Conservation (phyloP, 2,888 invertebrate genomes). For the Camptogramma bilineatum region DNA sequence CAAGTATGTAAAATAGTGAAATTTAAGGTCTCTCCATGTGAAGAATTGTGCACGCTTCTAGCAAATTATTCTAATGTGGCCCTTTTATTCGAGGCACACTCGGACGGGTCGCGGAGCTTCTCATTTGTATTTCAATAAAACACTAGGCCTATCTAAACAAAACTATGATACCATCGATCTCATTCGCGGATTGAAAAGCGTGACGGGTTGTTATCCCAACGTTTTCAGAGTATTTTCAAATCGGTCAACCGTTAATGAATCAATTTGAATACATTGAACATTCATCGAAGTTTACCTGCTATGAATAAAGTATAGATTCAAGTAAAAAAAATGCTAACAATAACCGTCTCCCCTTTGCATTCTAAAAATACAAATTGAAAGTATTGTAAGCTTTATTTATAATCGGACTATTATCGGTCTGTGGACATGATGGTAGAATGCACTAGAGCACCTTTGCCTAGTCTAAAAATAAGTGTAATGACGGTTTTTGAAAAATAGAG, state of each 20-base stretch:
- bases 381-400: too few species aligned
- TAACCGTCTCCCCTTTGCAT: slow-evolving; percentile 54
- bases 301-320: slow-evolving; percentile 56
- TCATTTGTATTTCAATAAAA: slow-evolving; percentile 85
- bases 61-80: slow-evolving; percentile 84
- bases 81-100: slow-evolving; percentile 84
- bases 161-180: slow-evolving; percentile 60
- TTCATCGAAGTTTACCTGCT: slow-evolving; percentile 68
- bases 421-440: too few species aligned
- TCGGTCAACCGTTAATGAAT: slow-evolving; percentile 73
- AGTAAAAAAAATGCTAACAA: slow-evolving; percentile 69
- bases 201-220: slow-evolving; percentile 63
- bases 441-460: too few species aligned
- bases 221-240: slow-evolving; percentile 66
- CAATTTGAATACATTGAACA: slow-evolving; percentile 77
- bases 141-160: slow-evolving; percentile 83
- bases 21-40: slow-evolving; percentile 85
- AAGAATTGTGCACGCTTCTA: slow-evolving; percentile 82
- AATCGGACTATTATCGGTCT: too few species aligned
- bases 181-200: slow-evolving; percentile 51
- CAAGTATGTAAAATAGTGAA: slow-evolving; percentile 85
- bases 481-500: too few species aligned
- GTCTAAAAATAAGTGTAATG: too few species aligned
- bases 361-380: slow-evolving; percentile 64
- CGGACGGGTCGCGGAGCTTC: slow-evolving; percentile 70